Evolutionary conservation across 2,797 vertebrate species (phyloP), one percentile per base, ranked within the genome.

Genomic region (Bovichtus variegatus): DNA sequence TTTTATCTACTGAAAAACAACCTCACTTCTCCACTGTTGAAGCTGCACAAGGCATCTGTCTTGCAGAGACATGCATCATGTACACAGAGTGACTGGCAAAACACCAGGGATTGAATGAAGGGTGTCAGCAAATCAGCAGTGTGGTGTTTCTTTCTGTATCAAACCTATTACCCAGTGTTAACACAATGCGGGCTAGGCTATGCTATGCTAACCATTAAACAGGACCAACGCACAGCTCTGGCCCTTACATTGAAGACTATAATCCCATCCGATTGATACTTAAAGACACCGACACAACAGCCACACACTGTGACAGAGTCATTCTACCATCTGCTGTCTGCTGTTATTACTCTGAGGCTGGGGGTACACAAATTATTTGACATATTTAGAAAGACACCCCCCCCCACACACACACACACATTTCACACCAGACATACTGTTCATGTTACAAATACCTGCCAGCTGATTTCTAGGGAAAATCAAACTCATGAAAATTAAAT

Each of bases 241-340:
- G 16, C 59, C 59, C 68, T 69, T 65, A 80, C 77, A 76, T 55
- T 54, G 25, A 54, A 68, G 62, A 76, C 74, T 50, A 68, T 80
- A 87, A 90, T 81, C 81, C 78, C 50, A 50, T 77, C 70, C 83
- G 86, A 89, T 21, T 87, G 82, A 88, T 77, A 66, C 55, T 76
- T 64, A 34, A 76, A 80, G 78, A 87, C 50, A 9, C 23, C 13
- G 11, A 68, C 73, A 76, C 13, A 63, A 61, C 12, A 16, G 27
- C 65, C 60, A 44, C 77, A 69, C 47, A 53, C 59, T 58, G 67
- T 31, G 34, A 36, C 54, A 63, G 75, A 77, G 66, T 70, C 40
- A 34, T 44, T 76, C 38, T 27, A 83, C 84, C 86, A 87, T 90
- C 81, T 91, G 87, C 47, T 67, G 79, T 82, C 74, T 88, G 77